Base-by-base conservation (phyloP, 2,797 vertebrate species). In the Acanthurus lineatus region DNA sequence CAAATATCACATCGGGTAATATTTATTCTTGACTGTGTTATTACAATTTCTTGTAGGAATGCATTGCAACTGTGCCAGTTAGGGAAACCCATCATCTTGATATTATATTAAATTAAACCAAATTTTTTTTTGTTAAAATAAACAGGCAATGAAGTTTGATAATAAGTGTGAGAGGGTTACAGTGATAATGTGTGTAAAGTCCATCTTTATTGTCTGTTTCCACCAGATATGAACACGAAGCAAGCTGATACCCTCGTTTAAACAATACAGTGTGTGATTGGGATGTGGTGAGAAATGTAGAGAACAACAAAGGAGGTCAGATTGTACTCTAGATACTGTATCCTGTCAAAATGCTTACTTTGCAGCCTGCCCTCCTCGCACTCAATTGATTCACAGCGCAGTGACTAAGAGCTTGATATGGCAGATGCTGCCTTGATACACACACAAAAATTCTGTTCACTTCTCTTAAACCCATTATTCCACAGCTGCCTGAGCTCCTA, bases 271-370 rank as follows among this genome's bases (percentile, higher is more conserved):
- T 52, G 72, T 61, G 81, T 69, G 81, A 88, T 85, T 91, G 77
- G 77, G 89, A 90, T 90, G 91, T 86, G 85, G 91, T 92, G 86
- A 90, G 89, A 92, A 82, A 73, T 59, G 69, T 79, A 83, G 77
- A 88, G 76, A 87, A 73, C 73, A 74, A 79, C 85, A 84, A 94
- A 95, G 71, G 88, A 93, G 94, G 94, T 95, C 93, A 95, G 92
- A 92, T 92, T 83, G 87, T 88, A 88, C 90, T 90, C 85, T 54
- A 88, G 91, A 92, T 90, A 77, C 71, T 67, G 84, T 92, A 91
- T 93, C 92, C 93, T 93, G 92, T 91, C 84, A 81, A 82, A 85
- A 76, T 63, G 91, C 91, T 89, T 78, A 76, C 67, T 73, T 58
- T 77, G 88, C 92, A 91, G 17, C 76, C 52, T 84, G 20, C 28